These are phyloP conservation scores for Lethrus apterus DNA, from an alignment of 1,140 invertebrate genomes.

Conservation along the genomic window DNA sequence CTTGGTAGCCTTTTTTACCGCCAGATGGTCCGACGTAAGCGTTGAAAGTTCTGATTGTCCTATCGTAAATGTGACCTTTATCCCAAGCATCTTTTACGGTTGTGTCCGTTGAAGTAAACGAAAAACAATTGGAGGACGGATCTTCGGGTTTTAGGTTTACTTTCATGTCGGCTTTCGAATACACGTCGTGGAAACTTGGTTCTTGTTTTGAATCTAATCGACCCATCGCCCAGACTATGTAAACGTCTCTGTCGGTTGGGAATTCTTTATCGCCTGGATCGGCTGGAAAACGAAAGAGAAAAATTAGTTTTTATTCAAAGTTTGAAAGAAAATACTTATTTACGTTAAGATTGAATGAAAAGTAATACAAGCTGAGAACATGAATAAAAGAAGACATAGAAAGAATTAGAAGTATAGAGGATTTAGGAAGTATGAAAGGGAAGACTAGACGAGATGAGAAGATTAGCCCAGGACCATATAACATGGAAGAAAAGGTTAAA, in stretches of 20 bases:
- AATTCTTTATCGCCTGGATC: constrained; percentile 74
- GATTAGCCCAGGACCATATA: no score
- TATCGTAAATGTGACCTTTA: constrained; percentile 67
- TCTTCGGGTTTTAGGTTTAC: constrained; percentile 60
- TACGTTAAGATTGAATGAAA: no score
- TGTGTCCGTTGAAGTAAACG: constrained; percentile 52
- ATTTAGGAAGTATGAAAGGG: no score
- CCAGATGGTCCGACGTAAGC: constrained; percentile 76
- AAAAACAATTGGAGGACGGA: constrained; percentile 58
- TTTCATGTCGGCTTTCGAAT: constrained; percentile 61
- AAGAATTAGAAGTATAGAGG: no score
- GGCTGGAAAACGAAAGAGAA: constrained; percentile 44
- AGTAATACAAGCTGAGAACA: no score
- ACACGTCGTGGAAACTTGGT: constrained; percentile 76
- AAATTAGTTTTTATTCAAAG: no score
- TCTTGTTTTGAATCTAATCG: constrained; percentile 68
- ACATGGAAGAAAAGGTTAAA: no score
- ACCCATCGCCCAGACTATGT: constrained; percentile 81
- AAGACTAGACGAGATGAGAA: no score
- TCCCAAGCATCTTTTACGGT: constrained; percentile 60
- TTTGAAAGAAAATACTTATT: no score
- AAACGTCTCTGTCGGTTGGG: constrained; percentile 55
- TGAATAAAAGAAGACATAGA: no score
- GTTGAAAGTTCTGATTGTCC: constrained; percentile 65
- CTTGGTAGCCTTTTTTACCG: constrained; percentile 66